These are phyloP conservation scores for Uropetala carovei DNA, from an alignment of 2,888 invertebrate species.

Conservation along the genomic window DNA sequence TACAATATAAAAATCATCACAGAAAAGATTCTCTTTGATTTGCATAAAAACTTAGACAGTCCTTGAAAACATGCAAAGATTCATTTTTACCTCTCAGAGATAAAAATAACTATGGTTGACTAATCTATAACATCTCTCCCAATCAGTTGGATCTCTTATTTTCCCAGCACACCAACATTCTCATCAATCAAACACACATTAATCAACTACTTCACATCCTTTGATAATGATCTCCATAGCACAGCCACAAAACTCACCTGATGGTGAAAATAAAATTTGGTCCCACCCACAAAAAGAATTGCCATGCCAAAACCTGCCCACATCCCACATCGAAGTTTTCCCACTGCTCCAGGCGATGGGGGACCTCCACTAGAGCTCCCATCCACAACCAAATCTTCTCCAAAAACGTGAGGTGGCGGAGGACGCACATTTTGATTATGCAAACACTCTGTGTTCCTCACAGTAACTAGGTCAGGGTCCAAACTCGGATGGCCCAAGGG, in stretches of 20 bases:
- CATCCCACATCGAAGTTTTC: slow-evolving; percentile 76
- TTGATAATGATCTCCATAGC: too few relatives aligned
- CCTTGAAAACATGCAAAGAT: too few relatives aligned
- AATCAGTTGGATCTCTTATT: too few relatives aligned
- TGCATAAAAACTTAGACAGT: too few relatives aligned
- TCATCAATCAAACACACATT: too few relatives aligned
- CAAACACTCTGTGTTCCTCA: slow-evolving; percentile 65
- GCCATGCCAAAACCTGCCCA: slow-evolving; percentile 84
- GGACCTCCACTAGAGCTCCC: slow-evolving; percentile 71
- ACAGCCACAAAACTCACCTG: slow-evolving; percentile 75
- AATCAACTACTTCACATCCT: too few relatives aligned
- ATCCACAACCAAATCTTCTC: slow-evolving; percentile 73
- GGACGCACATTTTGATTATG: slow-evolving; percentile 72
- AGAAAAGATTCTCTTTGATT: too few relatives aligned
- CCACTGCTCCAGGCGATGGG: slow-evolving; percentile 81
- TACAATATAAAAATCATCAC: too few relatives aligned
- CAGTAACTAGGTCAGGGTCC: slow-evolving; percentile 27
- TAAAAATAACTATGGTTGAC: too few relatives aligned
- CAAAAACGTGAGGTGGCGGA: slow-evolving; percentile 71
- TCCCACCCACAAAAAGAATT: slow-evolving; percentile 83
- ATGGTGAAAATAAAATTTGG: slow-evolving; percentile 85
- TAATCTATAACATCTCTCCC: too few relatives aligned
- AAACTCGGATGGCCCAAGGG: slow-evolving; percentile 1
- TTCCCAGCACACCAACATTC: too few relatives aligned
- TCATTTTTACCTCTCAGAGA: too few relatives aligned